Conservation (phyloP, 2,797 vertebrate species). For the Moxostoma hubbsi region DNA sequence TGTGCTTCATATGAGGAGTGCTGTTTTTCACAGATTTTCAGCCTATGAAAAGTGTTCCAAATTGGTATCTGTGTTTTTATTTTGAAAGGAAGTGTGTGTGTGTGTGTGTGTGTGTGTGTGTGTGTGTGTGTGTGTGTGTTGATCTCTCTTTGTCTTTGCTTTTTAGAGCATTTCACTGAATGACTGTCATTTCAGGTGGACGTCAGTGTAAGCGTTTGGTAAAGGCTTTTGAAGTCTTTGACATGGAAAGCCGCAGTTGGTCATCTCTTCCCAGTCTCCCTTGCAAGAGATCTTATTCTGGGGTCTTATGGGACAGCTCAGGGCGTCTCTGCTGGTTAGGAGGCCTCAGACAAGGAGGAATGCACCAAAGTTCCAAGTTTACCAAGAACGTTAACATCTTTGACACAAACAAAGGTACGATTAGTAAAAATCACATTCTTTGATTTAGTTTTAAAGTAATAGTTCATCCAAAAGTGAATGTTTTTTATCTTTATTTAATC, state of each 20-base stretch:
- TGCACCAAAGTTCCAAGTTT: constrained; percentile 94
- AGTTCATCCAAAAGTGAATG: too few relatives aligned
- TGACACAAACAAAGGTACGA: constrained; percentile 88
- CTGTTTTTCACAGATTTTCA: too few relatives aligned
- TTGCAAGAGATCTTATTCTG: constrained; percentile 92
- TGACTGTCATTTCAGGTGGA: constrained; percentile 78
- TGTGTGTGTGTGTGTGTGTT: too few relatives aligned
- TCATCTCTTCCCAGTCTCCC: constrained; percentile 87
- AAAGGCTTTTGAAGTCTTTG: constrained; percentile 91
- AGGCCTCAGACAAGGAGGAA: constrained; percentile 89
- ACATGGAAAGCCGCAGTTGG: constrained; percentile 89
- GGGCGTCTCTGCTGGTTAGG: constrained; percentile 90
- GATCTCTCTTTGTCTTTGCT: background rate
- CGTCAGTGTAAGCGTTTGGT: constrained; percentile 92
- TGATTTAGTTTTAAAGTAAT: background rate
- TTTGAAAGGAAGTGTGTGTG: too few relatives aligned
- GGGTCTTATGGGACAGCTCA: constrained; percentile 83
- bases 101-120: too few relatives aligned
- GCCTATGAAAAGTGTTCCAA: too few relatives aligned
- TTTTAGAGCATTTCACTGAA: constrained; percentile 16
- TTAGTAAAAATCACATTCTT: background rate
- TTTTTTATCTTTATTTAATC: too few relatives aligned
- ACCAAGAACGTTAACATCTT: constrained; percentile 94
- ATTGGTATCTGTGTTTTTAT: too few relatives aligned
- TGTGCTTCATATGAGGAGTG: too few relatives aligned